phyloP scores from a whole-genome alignment of 2,113 vertebrate species.

The Tetrao urogallus region DNA sequence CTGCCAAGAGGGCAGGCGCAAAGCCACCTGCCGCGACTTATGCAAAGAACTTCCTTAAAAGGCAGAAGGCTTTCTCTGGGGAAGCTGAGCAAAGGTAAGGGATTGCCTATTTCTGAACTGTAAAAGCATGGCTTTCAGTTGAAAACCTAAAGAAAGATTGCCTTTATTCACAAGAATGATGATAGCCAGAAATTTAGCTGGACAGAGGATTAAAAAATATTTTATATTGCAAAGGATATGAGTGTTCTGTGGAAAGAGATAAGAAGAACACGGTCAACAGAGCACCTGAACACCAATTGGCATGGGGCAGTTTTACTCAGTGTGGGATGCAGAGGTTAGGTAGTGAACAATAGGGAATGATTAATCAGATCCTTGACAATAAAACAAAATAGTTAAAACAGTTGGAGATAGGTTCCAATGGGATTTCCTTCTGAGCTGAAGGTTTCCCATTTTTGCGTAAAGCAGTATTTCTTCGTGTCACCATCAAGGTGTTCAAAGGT shows the following conservation, averaged over 20 bases:
- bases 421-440: background rate
- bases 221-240: background rate
- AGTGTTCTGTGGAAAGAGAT: background rate
- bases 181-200: background rate
- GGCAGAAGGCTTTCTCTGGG: background rate
- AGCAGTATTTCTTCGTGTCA: background rate
- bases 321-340: rapidly evolving
- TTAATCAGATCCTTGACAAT: background rate
- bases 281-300: background rate
- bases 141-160: background rate
- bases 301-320: background rate
- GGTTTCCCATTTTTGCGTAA: rapidly evolving
- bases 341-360: background rate
- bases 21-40: rapidly evolving
- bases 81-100: background rate
- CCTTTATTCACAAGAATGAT: constrained; percentile 4
- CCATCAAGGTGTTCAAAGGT: background rate
- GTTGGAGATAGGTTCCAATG: background rate
- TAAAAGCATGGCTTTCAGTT: background rate
- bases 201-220: background rate
- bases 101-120: background rate
- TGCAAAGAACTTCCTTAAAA: background rate
- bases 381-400: background rate
- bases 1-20: background rate
- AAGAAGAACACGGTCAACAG: background rate